Base-by-base conservation (phyloP, 64 coral and sea anemone genomes). In the Acropora tenuis region DNA sequence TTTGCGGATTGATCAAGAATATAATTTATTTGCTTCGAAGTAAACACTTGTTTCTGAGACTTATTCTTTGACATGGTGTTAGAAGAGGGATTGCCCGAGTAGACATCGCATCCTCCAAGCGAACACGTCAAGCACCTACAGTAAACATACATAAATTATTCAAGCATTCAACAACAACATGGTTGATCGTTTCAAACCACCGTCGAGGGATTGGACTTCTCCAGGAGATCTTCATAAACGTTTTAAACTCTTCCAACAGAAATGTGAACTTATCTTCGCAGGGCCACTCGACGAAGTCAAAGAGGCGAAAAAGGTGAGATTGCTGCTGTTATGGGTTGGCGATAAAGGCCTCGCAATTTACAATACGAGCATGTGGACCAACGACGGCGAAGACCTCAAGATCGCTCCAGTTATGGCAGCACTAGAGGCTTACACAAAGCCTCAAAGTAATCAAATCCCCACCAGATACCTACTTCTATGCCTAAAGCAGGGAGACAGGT, bases 231-330 rank as follows among this genome's bases (percentile, higher is more conserved):
- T 90, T 30, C 75, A 91, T 55, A 87, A 91, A 44, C 8, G 89
- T 81, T 87, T 91, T 47, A 91, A 91, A 69, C 46, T 90, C 30
- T 95, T 91, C 78, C 73, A 95, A 71, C 89, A 91, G 10, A 95
- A 95, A 90, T 91, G 83, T 42, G 59, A 91, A 69, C 75, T 95
- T 8, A 80, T 95, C 17, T 95, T 95, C 55, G 82, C 80, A 6
- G 93, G 89, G 52, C 52, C 52, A 9, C 52, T 55, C 52, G 52
- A 55, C 52, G 10, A 55, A 55, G 52, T 55, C 52, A 42, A 95
- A 95, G 61, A 78, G 59, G 60, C 0, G 30, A 30, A 30, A 30
- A 30, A 30, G 30, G 30, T 30, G 30, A 74, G 83, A 91, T 44
- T 91, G 47, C 75, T 95, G 47, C 44, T 91, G 8, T 48, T 95